Conservation (phyloP, 2,797 vertebrate genomes). For the Urocyon cinereoargenteus region DNA sequence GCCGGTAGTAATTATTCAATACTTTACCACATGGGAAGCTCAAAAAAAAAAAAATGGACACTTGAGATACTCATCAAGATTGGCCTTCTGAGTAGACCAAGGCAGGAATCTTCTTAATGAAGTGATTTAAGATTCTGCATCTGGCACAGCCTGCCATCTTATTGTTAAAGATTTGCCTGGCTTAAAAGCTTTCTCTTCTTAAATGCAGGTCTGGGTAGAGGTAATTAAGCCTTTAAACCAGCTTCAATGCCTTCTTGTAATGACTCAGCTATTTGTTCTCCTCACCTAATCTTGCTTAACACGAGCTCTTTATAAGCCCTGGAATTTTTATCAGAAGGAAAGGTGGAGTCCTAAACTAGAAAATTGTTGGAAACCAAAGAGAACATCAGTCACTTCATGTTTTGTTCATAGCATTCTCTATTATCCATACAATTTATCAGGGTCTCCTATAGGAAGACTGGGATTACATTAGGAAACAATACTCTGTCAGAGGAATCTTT, state of each 20-base stretch:
- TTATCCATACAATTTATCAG: neutral
- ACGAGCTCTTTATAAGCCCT: neutral
- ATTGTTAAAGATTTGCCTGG: neutral
- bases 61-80: neutral
- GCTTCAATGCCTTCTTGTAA: neutral
- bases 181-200: slow-evolving; percentile 52
- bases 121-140: neutral
- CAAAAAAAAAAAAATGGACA: neutral
- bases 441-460: neutral
- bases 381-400: neutral
- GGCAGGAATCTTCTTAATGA: neutral
- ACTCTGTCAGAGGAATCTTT: neutral
- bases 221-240: slow-evolving; percentile 43
- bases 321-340: neutral
- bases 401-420: neutral
- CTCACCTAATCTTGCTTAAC: slow-evolving; percentile 9
- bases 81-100: neutral
- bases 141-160: neutral
- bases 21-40: neutral
- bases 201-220: slow-evolving; percentile 8
- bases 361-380: neutral
- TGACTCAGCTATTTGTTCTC: slow-evolving; percentile 43
- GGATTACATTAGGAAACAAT: neutral
- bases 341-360: neutral
- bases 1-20: neutral